Percentiles rank a stretch among this genome's conserved stretches.
These are phyloP conservation scores for Drosophila kepulauana DNA, from an alignment of 1,140 invertebrate species.

Conservation along the genomic window DNA sequence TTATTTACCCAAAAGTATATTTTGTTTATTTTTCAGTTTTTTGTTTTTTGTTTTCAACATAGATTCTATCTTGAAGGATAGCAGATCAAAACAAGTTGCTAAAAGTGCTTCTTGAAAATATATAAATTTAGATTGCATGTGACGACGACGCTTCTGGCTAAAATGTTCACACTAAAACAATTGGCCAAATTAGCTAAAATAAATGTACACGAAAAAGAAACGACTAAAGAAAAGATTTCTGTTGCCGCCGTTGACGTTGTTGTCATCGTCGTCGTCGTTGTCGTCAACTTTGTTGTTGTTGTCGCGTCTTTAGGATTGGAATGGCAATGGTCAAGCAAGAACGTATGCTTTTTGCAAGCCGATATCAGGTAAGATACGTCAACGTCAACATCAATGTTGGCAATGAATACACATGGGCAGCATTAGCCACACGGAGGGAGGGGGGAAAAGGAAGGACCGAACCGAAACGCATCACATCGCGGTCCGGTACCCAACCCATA, in stretches of 20 bases:
- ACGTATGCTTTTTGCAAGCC: conserved; percentile 60
- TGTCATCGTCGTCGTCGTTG: not conserved
- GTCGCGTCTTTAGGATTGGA: conserved; percentile 38
- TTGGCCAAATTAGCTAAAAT: conserved; percentile 37
- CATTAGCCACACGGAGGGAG: conserved; percentile 37
- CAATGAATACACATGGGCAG: conserved; percentile 66
- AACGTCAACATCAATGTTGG: conserved; percentile 72
- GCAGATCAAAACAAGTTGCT: not conserved
- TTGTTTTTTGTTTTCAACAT: conserved; percentile 1
- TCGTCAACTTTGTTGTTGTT: not conserved
- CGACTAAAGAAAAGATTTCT: not conserved
- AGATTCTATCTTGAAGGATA: conserved; percentile 2
- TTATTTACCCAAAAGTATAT: not conserved
- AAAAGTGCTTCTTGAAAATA: conserved; percentile 10
- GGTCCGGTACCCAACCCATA: conserved; percentile 49
- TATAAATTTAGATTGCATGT: conserved; percentile 15
- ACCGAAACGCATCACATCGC: conserved; percentile 35
- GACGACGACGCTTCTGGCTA: conserved; percentile 1
- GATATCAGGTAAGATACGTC: conserved; percentile 68
- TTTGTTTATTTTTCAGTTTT: not conserved
- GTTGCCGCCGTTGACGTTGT: conserved; percentile 1
- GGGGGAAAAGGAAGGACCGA: not conserved
- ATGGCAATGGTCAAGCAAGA: conserved; percentile 31
- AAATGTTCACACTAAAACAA: conserved; percentile 32
- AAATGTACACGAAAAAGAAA: conserved; percentile 18